Evolutionary conservation across 2,888 invertebrate genomes (phyloP).

Genomic region (Byasa hedistus): DNA sequence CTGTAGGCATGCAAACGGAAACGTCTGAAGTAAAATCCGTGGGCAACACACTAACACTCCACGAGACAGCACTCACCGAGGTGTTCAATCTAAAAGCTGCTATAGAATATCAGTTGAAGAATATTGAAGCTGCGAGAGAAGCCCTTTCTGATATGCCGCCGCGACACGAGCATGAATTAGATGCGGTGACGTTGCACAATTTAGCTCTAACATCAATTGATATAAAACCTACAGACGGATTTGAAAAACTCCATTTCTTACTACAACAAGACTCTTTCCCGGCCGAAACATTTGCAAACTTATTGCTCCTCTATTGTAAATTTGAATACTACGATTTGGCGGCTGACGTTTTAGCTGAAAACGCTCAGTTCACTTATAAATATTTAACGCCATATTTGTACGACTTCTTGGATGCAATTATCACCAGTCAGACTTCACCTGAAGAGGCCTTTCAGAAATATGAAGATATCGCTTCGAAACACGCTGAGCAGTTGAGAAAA

Average conservation of each 20-base stretch:
- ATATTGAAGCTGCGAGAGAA: conserved; percentile 91
- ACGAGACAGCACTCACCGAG: conserved; percentile 97
- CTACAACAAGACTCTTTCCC: conserved; percentile 98
- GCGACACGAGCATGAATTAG: conserved; percentile 96
- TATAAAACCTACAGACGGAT: conserved; percentile 92
- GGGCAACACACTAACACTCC: conserved; percentile 95
- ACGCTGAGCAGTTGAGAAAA: conserved; percentile 93
- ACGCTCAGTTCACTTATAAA: conserved; percentile 97
- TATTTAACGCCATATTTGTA: conserved; percentile 96
- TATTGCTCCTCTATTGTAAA: conserved; percentile 96
- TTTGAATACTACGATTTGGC: conserved; percentile 98
- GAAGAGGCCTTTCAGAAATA: conserved; percentile 97
- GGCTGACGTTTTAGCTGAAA: conserved; percentile 98
- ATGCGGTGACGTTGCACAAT: conserved; percentile 98
- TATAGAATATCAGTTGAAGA: conserved; percentile 92
- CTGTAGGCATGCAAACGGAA: conserved; percentile 98
- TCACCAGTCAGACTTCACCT: conserved; percentile 97
- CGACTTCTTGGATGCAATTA: conserved; percentile 97
- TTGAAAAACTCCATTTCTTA: conserved; percentile 91
- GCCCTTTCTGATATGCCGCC: conserved; percentile 95
- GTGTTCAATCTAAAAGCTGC: conserved; percentile 99
- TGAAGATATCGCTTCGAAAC: conserved; percentile 94
- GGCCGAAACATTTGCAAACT: conserved; percentile 97
- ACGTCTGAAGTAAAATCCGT: conserved; percentile 95
- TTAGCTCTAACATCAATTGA: conserved; percentile 95